phyloP scores from a whole-genome alignment of 2,888 invertebrate genomes.

The Calliopum simillimum region DNA sequence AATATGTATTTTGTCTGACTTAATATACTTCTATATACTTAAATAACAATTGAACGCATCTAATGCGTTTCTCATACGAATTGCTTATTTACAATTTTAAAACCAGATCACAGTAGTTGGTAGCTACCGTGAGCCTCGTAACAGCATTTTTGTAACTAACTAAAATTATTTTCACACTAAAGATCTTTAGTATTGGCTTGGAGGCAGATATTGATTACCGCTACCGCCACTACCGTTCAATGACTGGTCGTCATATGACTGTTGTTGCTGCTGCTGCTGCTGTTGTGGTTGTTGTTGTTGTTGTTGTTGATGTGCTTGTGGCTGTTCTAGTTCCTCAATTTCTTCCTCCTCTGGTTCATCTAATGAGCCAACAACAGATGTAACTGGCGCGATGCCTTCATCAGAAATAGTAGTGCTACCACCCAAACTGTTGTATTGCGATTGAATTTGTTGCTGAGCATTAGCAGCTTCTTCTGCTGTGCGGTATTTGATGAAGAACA shows the following conservation, averaged over 20 bases:
- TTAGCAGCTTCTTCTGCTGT: constrained; percentile 65
- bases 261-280: constrained; percentile 40
- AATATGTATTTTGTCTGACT: too few relatives aligned
- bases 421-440: constrained; percentile 64
- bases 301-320: constrained; percentile 34
- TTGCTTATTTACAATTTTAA: neutral
- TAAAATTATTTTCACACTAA: constrained; percentile 57
- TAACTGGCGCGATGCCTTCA: constrained; percentile 63
- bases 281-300: constrained; percentile 37
- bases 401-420: constrained; percentile 63
- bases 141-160: constrained; percentile 55
- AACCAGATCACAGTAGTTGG: constrained; percentile 16
- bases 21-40: neutral
- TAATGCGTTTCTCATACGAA: constrained; percentile 7
- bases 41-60: constrained; percentile 25
- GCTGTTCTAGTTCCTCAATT: constrained; percentile 50
- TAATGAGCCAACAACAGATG: constrained; percentile 63
- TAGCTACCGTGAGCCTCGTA: constrained; percentile 37
- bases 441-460: constrained; percentile 65
- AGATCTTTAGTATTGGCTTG: constrained; percentile 56
- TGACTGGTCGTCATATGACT: constrained; percentile 3
- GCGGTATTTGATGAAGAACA: constrained; percentile 67
- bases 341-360: constrained; percentile 58
- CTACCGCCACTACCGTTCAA: constrained; percentile 9
- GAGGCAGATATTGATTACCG: constrained; percentile 56